phyloP scores from a whole-genome alignment of 2,113 vertebrate genomes.

The Nerophis ophidion region DNA sequence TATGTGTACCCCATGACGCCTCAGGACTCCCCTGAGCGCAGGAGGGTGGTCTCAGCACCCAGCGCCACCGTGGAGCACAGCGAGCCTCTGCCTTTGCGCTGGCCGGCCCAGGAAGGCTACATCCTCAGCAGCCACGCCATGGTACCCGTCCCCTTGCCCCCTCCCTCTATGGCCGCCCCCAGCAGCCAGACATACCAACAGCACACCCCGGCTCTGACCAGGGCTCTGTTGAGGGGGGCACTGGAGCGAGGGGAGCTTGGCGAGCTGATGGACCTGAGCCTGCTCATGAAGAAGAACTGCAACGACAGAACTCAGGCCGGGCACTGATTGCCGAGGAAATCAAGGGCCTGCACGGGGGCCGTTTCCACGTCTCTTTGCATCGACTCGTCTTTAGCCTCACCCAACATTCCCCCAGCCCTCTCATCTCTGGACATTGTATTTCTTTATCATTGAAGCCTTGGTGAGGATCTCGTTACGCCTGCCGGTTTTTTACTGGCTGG shows the following conservation, averaged over 20 bases:
- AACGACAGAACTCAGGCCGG: conserved; percentile 84
- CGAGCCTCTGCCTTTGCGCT: conserved; percentile 73
- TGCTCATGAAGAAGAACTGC: conserved; percentile 80
- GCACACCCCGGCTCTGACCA: conserved; percentile 56
- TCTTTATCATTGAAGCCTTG: conserved; percentile 44
- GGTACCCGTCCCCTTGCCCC: conserved; percentile 55
- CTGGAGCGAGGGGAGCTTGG: conserved; percentile 69
- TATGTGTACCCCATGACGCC: conserved; percentile 81
- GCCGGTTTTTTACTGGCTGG: conserved; percentile 58
- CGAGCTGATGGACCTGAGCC: conserved; percentile 82
- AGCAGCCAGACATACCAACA: conserved; percentile 66
- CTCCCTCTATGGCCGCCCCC: conserved; percentile 48
- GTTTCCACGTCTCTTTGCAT: conserved; percentile 32
- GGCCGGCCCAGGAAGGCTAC: conserved; percentile 82
- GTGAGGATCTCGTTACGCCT: conserved; percentile 40
- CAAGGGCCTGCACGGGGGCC: conserved; percentile 17
- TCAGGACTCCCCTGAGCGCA: conserved; percentile 84
- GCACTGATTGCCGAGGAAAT: conserved; percentile 63
- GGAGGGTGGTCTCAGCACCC: conserved; percentile 86
- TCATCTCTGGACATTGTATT: conserved; percentile 32
- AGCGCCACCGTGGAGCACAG: conserved; percentile 74
- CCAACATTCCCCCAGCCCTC: conserved; percentile 8
- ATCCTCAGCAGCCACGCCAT: conserved; percentile 80
- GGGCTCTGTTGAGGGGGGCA: conserved; percentile 61
- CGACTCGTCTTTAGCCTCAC: conserved; percentile 14